phyloP scores from a whole-genome alignment of 2,113 vertebrate genomes.

The Syrmaticus mikado region DNA sequence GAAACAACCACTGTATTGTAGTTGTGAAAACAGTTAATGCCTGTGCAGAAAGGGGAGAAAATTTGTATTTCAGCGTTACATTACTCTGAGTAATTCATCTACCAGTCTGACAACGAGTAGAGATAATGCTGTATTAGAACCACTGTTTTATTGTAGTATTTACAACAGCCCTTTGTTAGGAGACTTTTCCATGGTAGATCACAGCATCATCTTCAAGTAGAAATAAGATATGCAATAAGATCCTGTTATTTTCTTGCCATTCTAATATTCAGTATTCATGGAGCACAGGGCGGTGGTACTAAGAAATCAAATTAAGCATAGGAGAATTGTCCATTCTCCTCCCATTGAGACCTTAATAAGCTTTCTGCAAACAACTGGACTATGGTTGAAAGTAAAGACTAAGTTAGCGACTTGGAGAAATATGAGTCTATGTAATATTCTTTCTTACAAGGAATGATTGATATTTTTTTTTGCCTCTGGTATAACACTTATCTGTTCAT shows the following conservation, averaged over 20 bases:
- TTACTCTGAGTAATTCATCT: not conserved
- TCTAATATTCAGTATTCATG: not conserved
- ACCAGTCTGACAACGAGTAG: too few species aligned
- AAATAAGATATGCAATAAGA: not conserved
- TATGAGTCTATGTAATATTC: not conserved
- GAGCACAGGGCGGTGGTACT: not conserved
- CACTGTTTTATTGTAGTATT: not conserved
- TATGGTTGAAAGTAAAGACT: not conserved
- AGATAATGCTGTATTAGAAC: not conserved
- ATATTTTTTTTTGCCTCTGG: not conserved
- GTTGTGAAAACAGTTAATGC: not conserved
- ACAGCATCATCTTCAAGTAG: not conserved
- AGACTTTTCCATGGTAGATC: not conserved
- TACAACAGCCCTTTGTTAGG: not conserved
- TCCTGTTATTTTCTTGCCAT: not conserved
- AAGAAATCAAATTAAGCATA: not conserved
- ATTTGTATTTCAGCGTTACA: not conserved
- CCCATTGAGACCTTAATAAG: not conserved
- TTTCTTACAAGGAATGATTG: not conserved
- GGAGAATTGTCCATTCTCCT: not conserved
- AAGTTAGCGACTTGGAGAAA: not conserved
- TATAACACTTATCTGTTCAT: not conserved
- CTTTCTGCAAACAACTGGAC: not conserved
- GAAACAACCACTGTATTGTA: not conserved
- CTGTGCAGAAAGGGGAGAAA: constrained; percentile 2